Base-by-base conservation (phyloP, 2,888 invertebrate species). In the Gari tellinella region DNA sequence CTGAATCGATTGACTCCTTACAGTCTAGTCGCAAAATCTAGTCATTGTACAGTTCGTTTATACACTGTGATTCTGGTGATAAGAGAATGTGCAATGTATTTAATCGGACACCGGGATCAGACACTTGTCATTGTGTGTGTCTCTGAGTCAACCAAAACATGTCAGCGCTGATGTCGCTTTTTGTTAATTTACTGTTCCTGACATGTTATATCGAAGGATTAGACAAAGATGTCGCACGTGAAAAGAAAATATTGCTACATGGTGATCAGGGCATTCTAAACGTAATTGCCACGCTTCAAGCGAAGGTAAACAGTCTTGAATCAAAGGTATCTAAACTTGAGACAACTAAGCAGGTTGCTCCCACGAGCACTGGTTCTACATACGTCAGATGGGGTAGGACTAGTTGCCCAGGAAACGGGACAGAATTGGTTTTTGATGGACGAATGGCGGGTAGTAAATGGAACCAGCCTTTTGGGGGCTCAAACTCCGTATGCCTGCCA, bases 361-460 rank as follows among this genome's bases (percentile, higher is more conserved):
- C n/a, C n/a, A 12, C 17, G 0, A 21, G 31, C 12, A 14, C 60
- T 48, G 40, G 48, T 46, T 38, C 48, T 15, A 53, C 53, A n/a
- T 63, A 45, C 21, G 19, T 53, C n/a, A 10, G 63, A 37, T 63
- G 63, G 63, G 63, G 63, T 1, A 52, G 43, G 25, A 63, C 46
- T 5, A 46, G 31, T 26, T 63, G 63, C 21, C 63, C 63, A 4
- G 53, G 53, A 31, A 52, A 52, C 21, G 63, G 63, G 12, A n/a
- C 63, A 15, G 53, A 63, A n/a, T 4, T 45, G 8, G 53, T 63
- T 4, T 63, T 53, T 37, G 31, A 31, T 10, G 63, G 63, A 15
- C 53, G 53, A n/a, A 53, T 63, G 37, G 63, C 53, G 7, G 63
- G 63, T 0, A 53, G 53, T 53, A 17, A 53, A 26, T 63, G 63